phyloP scores from a whole-genome alignment of 2,888 invertebrate genomes.

The Conops quadrifasciatus region DNA sequence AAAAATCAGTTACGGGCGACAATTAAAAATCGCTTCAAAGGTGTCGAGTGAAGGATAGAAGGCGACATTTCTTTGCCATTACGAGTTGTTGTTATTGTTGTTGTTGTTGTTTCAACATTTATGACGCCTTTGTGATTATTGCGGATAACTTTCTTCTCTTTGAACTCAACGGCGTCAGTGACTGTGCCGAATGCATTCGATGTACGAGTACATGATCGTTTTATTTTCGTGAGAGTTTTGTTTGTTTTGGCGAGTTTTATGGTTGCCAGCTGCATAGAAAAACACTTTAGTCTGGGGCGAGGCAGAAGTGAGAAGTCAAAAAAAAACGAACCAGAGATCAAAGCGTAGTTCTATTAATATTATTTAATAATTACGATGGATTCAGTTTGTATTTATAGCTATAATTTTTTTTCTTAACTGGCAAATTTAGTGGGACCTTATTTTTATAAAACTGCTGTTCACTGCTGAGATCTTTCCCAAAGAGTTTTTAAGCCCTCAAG shows the following conservation, averaged over 20 bases:
- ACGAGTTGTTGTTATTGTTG: background rate
- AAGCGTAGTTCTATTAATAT: too few species aligned
- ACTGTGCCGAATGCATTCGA: slow-evolving; percentile 17
- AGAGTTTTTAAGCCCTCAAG: too few species aligned
- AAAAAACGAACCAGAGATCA: too few species aligned
- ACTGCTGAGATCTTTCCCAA: too few species aligned
- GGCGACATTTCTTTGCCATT: background rate
- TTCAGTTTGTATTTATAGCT: too few species aligned
- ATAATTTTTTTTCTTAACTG: too few species aligned
- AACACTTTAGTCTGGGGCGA: too few species aligned
- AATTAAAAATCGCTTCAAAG: slow-evolving; percentile 10
- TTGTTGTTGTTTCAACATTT: background rate
- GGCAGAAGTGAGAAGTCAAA: too few species aligned
- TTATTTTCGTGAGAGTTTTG: background rate
- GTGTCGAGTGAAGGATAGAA: background rate
- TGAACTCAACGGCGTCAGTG: slow-evolving; percentile 2
- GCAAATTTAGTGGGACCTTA: too few species aligned
- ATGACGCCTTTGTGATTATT: background rate
- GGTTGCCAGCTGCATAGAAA: background rate
- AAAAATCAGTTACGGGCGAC: background rate
- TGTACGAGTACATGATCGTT: background rate
- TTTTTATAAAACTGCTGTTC: too few species aligned
- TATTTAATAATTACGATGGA: too few species aligned
- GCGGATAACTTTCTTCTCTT: background rate
- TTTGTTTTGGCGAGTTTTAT: background rate